A percentile compares a stretch with the other conserved stretches of the same genome.
Evolutionary conservation across 92 coral and sea anemone species (phyloP).

Genomic region (Porites rus): DNA sequence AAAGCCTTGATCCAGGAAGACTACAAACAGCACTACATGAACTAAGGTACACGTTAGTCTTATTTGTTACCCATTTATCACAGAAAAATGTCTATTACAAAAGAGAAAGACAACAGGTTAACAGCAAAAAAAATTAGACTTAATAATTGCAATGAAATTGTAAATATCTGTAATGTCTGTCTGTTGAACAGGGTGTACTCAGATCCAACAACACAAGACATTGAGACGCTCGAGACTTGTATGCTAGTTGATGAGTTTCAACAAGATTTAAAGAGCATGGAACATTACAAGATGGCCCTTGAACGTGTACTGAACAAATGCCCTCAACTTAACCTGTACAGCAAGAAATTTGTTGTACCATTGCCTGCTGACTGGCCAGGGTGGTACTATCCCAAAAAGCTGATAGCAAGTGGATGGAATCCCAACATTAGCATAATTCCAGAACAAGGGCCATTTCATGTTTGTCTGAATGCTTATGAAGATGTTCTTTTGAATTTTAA

Average conservation of each 20-base stretch:
- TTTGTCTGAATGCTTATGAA: conserved; percentile 34
- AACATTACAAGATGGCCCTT: conserved; percentile 32
- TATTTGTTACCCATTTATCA: too few relatives aligned
- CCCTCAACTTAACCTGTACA: conserved; percentile 21
- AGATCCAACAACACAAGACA: conserved; percentile 20
- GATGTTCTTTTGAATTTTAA: not conserved
- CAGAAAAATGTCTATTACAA: not conserved
- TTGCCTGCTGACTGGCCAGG: conserved; percentile 69
- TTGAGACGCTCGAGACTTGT: conserved; percentile 24
- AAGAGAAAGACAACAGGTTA: not conserved
- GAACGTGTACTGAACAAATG: not conserved
- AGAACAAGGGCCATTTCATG: conserved; percentile 52
- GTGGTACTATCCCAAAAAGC: conserved; percentile 55
- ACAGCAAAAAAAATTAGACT: too few relatives aligned
- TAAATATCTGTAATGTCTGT: not conserved
- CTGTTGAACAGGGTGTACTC: not conserved
- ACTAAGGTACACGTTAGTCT: not conserved
- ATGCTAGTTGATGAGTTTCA: conserved; percentile 45
- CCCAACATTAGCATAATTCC: conserved; percentile 12
- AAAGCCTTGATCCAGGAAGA: conserved; percentile 22
- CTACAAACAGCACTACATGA: conserved; percentile 18
- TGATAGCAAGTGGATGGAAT: conserved; percentile 36
- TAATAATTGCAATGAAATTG: not conserved
- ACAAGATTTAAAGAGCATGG: conserved; percentile 52
- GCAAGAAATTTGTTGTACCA: conserved; percentile 37